phyloP scores from a whole-genome alignment of 2,113 vertebrate genomes.

The rat (Rattus norvegicus) region DNA sequence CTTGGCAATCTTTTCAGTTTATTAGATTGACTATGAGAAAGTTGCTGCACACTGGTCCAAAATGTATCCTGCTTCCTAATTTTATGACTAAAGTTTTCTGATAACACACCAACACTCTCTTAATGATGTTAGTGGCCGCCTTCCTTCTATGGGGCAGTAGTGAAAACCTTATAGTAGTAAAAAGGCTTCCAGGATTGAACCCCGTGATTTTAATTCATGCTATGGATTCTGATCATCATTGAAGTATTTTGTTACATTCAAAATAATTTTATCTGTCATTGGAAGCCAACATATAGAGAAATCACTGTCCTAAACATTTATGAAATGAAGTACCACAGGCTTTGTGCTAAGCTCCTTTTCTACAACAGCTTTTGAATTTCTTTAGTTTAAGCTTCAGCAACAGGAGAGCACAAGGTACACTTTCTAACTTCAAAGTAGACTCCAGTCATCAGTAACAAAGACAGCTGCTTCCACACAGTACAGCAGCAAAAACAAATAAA shows the following conservation, averaged over 20 bases:
- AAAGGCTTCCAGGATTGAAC: background rate
- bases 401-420: background rate
- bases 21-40: background rate
- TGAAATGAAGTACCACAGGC: background rate
- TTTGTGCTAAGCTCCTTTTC: background rate
- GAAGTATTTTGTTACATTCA: background rate
- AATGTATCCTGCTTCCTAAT: background rate
- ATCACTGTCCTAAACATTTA: background rate
- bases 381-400: background rate
- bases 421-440: background rate
- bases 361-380: background rate
- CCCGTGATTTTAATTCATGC: background rate
- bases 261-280: constrained; percentile 12
- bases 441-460: background rate
- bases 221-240: background rate
- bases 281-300: background rate
- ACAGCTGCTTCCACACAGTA: too few species aligned
- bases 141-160: background rate
- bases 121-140: too few species aligned
- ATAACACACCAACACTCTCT: background rate
- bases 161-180: background rate
- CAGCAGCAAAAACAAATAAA: background rate
- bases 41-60: background rate
- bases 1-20: background rate
- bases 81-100: background rate